phyloP scores from a whole-genome alignment of 2,888 invertebrate species.

The Morpho deidamia region DNA sequence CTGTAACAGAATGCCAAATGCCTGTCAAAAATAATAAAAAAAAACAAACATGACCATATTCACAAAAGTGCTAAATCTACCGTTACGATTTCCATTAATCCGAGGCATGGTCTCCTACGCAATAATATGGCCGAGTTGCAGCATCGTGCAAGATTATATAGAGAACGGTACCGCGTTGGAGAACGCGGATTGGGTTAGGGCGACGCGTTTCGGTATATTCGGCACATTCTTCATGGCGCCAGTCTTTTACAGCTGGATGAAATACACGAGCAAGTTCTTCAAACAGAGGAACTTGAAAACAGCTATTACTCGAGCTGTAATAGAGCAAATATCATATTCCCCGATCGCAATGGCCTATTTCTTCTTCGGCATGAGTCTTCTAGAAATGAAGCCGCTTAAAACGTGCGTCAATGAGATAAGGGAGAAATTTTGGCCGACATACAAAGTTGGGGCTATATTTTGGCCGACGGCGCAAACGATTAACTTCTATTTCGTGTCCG shows the following conservation, averaged over 20 bases:
- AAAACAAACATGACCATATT: constrained; percentile 29
- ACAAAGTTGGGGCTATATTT: constrained; percentile 81
- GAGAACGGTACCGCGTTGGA: constrained; percentile 42
- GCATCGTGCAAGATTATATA: constrained; percentile 81
- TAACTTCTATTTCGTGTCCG: constrained; percentile 84
- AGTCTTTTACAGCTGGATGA: constrained; percentile 86
- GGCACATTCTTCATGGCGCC: constrained; percentile 88
- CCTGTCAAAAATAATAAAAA: background rate
- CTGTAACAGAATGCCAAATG: background rate
- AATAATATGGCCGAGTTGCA: constrained; percentile 84
- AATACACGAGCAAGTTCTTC: constrained; percentile 54
- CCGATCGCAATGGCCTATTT: constrained; percentile 86
- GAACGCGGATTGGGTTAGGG: constrained; percentile 77
- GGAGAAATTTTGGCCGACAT: constrained; percentile 85
- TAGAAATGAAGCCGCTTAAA: constrained; percentile 81
- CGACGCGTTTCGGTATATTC: constrained; percentile 84
- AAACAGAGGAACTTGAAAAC: constrained; percentile 39
- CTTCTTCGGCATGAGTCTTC: constrained; percentile 85
- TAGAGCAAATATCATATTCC: constrained; percentile 85
- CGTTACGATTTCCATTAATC: constrained; percentile 58
- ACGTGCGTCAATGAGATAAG: constrained; percentile 82
- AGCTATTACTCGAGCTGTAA: constrained; percentile 54
- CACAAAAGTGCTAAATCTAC: constrained; percentile 64
- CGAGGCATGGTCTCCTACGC: constrained; percentile 85
- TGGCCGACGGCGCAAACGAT: constrained; percentile 87